Evolutionary conservation across 2,797 vertebrate species (phyloP), one percentile per base, ranked within the genome.

Genomic region (Gymnothorax reevesii): DNA sequence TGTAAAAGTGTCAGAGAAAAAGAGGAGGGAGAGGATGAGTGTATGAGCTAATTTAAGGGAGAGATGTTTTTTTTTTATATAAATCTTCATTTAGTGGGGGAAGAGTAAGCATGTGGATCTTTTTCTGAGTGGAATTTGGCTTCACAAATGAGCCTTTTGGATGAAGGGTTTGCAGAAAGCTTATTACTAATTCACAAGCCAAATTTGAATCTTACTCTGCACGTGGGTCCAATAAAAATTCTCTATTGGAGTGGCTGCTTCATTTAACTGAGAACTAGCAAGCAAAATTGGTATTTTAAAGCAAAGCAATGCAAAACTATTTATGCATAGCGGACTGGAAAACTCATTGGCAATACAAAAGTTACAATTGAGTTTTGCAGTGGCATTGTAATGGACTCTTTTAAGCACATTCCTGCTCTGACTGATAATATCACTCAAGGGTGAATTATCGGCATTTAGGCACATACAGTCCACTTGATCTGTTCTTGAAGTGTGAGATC

Each of bases 1-100:
- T 17, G 10, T 49, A 49, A 77, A 77, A 0, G 7, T 42, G 71
- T 33, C 7, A 75, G 27, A 33, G 42, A 77, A 15, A 77, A 27
- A 69, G 64, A 7, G 8, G 22, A 69, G 17, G 25, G 64, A 25
- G 64, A n/a, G 64, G 25, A n/a, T 22, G 64, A 66, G 33, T 42
- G 33, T 42, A 42, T 42, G 33, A 42, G 33, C 33, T 42, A 42
- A 42, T 42, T 42, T 42, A 42, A 42, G 33, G 2, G 33, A 42
- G 15, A 59, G 62, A 80, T 80, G 77, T 80, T 80, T 54, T 55
- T n/a, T 80, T n/a, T 13, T 79, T 79, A n/a, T n/a, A n/a, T 52
- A 2, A 80, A 55, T n/a, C n/a, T 55, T 49, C n/a, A 55, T 80
- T 2, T 55, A 33, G 77, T n/a, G n/a, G 55, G 55, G 54, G 17